A percentile compares a stretch with the other conserved stretches of the same genome.
Evolutionary conservation across 2,888 invertebrate genomes (phyloP).

Genomic region (Eurytoma adleriae): DNA sequence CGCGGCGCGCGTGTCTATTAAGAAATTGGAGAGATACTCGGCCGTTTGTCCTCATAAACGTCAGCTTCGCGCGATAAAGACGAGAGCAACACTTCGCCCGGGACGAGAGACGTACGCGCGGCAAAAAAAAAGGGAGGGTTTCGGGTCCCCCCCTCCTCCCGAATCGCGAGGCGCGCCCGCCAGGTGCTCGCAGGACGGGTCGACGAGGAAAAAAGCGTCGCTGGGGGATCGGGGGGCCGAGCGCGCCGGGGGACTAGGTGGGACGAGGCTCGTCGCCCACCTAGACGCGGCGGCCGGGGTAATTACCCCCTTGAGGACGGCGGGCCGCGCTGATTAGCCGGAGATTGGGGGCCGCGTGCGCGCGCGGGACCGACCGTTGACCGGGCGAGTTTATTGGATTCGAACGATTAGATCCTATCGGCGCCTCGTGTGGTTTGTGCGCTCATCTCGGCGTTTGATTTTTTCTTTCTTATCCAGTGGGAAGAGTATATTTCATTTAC

Average conservation of each 20-base stretch:
- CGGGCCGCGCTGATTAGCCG: too few relatives aligned
- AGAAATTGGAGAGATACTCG: slow-evolving; percentile 66
- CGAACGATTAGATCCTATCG: too few relatives aligned
- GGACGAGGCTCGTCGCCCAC: slow-evolving; percentile 30
- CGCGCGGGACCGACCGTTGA: background rate
- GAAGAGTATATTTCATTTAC: too few relatives aligned
- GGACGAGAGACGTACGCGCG: slow-evolving; percentile 8
- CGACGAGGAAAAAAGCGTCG: slow-evolving; percentile 37
- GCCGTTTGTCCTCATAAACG: slow-evolving; percentile 72
- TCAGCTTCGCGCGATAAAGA: slow-evolving; percentile 69
- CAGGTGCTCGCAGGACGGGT: slow-evolving; percentile 64
- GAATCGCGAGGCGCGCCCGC: slow-evolving; percentile 64
- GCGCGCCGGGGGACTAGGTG: background rate
- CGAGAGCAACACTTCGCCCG: slow-evolving; percentile 52
- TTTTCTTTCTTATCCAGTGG: too few relatives aligned
- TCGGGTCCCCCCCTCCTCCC: slow-evolving; percentile 50
- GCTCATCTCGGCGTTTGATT: too few relatives aligned
- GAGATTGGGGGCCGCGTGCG: too few relatives aligned
- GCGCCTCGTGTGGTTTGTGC: too few relatives aligned
- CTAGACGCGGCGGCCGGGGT: background rate
- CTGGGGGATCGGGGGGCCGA: background rate
- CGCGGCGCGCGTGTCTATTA: slow-evolving; percentile 67
- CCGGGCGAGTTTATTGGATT: too few relatives aligned
- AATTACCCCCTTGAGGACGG: too few relatives aligned
- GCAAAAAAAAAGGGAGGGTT: slow-evolving; percentile 45